Conservation (phyloP, 2,888 invertebrate genomes). For the Stenoptilia bipunctidactyla region DNA sequence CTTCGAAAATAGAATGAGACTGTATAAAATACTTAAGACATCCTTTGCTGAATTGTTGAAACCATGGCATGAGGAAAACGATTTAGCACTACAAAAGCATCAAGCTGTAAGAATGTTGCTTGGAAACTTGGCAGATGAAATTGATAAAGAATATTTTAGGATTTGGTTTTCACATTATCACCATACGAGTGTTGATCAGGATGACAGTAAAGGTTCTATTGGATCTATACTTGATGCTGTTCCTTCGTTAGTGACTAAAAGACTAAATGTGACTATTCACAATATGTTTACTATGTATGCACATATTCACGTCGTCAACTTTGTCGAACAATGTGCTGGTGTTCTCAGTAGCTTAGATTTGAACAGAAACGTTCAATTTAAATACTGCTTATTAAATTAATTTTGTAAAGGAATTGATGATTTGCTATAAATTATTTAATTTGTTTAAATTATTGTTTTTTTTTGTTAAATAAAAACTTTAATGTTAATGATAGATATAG, state of each 20-base stretch:
- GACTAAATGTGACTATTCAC: neutral
- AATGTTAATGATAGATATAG: too few relatives aligned
- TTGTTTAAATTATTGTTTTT: too few relatives aligned
- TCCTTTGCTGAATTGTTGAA: conserved; percentile 38
- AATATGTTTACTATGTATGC: conserved; percentile 39
- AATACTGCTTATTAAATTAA: too few relatives aligned
- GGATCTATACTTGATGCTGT: too few relatives aligned
- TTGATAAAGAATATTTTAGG: conserved; percentile 29
- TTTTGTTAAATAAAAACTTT: too few relatives aligned
- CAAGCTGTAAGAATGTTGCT: conserved; percentile 34
- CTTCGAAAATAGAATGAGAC: conserved; percentile 47
- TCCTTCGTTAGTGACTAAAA: too few relatives aligned
- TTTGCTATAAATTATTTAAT: too few relatives aligned
- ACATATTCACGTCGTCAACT: conserved; percentile 32
- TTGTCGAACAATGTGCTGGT: conserved; percentile 44
- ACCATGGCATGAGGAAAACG: conserved; percentile 46
- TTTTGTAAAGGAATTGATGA: too few relatives aligned
- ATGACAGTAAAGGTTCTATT: neutral
- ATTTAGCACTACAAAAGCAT: conserved; percentile 33
- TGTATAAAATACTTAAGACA: conserved; percentile 31
- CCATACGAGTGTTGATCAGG: neutral
- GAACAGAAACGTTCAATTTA: conserved; percentile 52
- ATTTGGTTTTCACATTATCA: neutral
- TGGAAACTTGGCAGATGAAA: conserved; percentile 32
- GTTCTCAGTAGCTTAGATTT: conserved; percentile 49